phyloP scores from a whole-genome alignment of 2,888 invertebrate species.

The Orchestes rusci region DNA sequence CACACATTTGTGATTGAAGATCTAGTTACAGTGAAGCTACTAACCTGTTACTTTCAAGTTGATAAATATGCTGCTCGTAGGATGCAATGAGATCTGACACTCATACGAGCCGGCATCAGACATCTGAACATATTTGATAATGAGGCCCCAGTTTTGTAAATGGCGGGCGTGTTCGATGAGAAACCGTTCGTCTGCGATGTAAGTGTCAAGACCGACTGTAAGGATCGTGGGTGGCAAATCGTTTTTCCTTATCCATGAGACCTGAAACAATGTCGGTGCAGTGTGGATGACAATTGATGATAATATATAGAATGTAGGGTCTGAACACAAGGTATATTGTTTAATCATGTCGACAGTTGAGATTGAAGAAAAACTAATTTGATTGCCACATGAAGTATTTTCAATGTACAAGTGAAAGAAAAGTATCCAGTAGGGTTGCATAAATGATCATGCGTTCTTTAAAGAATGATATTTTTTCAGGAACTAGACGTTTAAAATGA shows the following conservation, averaged over 20 bases:
- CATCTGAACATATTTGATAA: constrained; percentile 61
- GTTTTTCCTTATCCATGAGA: constrained; percentile 63
- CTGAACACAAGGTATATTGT: no score
- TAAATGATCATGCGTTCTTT: no score
- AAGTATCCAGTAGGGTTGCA: no score
- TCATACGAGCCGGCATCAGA: constrained; percentile 68
- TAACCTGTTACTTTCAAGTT: constrained; percentile 68
- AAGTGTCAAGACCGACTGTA: constrained; percentile 59
- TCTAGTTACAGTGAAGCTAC: constrained; percentile 24
- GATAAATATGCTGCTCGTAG: constrained; percentile 66
- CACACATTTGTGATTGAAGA: neutral
- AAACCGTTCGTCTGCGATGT: constrained; percentile 59
- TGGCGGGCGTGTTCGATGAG: constrained; percentile 56
- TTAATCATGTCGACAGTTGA: constrained; percentile 6
- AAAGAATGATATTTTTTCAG: no score
- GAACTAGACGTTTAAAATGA: no score
- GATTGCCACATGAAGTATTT: no score
- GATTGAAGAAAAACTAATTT: constrained; percentile 12
- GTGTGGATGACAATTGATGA: constrained; percentile 15
- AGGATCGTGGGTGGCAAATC: constrained; percentile 52
- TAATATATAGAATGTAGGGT: no score
- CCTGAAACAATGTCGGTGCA: constrained; percentile 40
- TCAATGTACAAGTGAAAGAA: no score
- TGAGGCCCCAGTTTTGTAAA: constrained; percentile 55
- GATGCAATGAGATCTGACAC: constrained; percentile 76